phyloP scores from a whole-genome alignment of 2,113 vertebrate genomes.

The Anarhynchus alexandrinus region DNA sequence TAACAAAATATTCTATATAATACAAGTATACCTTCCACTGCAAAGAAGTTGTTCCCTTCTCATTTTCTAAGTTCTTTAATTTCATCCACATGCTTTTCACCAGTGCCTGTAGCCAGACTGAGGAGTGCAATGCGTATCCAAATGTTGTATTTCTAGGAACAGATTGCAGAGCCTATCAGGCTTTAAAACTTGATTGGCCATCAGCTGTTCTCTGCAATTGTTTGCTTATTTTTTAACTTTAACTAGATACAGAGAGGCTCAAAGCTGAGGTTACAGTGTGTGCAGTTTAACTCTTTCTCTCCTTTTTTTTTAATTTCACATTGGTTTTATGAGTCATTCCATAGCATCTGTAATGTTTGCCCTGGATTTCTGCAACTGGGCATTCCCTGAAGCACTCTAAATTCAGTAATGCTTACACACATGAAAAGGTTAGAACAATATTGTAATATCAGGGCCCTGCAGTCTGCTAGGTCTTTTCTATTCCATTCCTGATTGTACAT shows the following conservation, averaged over 20 bases:
- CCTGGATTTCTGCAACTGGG: neutral
- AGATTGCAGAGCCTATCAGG: neutral
- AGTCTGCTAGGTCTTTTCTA: neutral
- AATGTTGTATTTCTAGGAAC: conserved; percentile 18
- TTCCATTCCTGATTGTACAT: neutral
- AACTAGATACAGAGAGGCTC: neutral
- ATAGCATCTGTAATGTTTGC: neutral
- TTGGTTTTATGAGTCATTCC: neutral
- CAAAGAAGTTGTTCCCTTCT: neutral
- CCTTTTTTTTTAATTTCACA: neutral
- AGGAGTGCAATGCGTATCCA: neutral
- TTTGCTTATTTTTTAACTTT: conserved; percentile 9
- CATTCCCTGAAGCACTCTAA: neutral
- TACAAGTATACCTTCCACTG: neutral
- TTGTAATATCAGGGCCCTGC: neutral
- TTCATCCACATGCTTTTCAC: conserved; percentile 45
- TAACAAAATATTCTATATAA: neutral
- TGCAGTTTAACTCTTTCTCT: neutral
- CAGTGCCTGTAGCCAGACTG: neutral
- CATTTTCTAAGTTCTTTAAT: conserved; percentile 26
- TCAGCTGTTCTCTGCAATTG: neutral
- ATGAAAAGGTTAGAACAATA: neutral
- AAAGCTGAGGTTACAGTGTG: neutral
- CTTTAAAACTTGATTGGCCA: neutral
- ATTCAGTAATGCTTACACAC: neutral